These are phyloP conservation scores for Centropus unirufus DNA, from an alignment of 2,113 vertebrate species.

Conservation along the genomic window DNA sequence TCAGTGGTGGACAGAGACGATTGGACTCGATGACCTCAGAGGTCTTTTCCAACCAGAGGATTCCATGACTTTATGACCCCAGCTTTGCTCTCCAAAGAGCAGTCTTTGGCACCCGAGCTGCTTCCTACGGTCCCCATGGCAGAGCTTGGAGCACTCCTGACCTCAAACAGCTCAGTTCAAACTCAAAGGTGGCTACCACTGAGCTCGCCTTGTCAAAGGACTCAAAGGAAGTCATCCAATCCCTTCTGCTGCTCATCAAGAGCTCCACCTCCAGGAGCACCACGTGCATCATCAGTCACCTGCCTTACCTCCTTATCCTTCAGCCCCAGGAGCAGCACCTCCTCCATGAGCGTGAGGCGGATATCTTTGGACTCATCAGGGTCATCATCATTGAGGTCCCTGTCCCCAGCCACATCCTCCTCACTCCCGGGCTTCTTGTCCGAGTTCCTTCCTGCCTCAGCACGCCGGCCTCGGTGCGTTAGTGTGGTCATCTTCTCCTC, in stretches of 20 bases:
- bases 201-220: neutral
- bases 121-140: rapidly evolving
- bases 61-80: too few relatives aligned
- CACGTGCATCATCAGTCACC: rapidly evolving
- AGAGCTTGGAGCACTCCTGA: neutral
- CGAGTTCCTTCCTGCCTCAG: constrained; percentile 41
- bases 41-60: too few relatives aligned
- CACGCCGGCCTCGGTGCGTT: constrained; percentile 73
- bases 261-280: neutral
- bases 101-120: neutral
- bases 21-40: too few relatives aligned
- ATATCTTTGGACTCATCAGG: constrained; percentile 78
- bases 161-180: neutral
- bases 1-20: too few relatives aligned
- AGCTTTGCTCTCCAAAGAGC: rapidly evolving
- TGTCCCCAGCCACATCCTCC: constrained; percentile 40
- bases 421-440: constrained; percentile 58
- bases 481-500: constrained; percentile 80
- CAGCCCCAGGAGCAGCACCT: constrained; percentile 85
- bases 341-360: constrained; percentile 88
- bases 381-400: constrained; percentile 44
- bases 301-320: constrained; percentile 86
- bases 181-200: neutral
- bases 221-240: rapidly evolving
- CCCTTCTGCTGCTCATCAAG: neutral